Conservation (phyloP, 2,888 invertebrate genomes). For the Sylvicola cinctus region DNA sequence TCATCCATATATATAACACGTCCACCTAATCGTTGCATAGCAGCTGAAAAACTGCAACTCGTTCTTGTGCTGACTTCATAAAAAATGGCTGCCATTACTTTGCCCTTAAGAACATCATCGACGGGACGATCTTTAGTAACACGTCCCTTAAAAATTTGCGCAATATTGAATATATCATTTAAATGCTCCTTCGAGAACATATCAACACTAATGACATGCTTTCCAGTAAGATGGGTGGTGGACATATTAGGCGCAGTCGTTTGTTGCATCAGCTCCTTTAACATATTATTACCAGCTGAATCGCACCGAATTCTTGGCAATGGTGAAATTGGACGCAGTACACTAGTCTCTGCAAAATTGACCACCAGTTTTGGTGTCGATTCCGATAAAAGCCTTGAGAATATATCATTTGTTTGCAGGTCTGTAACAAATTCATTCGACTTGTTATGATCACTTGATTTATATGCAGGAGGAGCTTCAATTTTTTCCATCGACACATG, state of each 20-base stretch:
- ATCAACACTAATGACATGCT: constrained; percentile 68
- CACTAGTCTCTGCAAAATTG: constrained; percentile 36
- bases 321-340: constrained; percentile 31
- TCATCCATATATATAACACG: constrained; percentile 79
- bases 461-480: no score
- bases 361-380: constrained; percentile 27
- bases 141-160: constrained; percentile 64
- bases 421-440: constrained; percentile 20
- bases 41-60: constrained; percentile 86
- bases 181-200: constrained; percentile 75
- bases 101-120: constrained; percentile 74
- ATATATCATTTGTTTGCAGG: constrained; percentile 31
- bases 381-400: constrained; percentile 26
- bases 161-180: constrained; percentile 85
- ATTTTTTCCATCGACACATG: constrained; percentile 32
- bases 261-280: constrained; percentile 26
- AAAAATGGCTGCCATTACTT: constrained; percentile 89
- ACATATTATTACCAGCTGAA: constrained; percentile 30
- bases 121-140: constrained; percentile 66
- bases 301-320: constrained; percentile 32
- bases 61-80: constrained; percentile 97
- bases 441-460: no score
- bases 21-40: constrained; percentile 92
- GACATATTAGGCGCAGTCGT: constrained; percentile 17
- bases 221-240: constrained; percentile 36